Evolutionary conservation across 1,140 invertebrate species (phyloP), one percentile per base, ranked within the genome.

Genomic region (Sycophaga agraensis): DNA sequence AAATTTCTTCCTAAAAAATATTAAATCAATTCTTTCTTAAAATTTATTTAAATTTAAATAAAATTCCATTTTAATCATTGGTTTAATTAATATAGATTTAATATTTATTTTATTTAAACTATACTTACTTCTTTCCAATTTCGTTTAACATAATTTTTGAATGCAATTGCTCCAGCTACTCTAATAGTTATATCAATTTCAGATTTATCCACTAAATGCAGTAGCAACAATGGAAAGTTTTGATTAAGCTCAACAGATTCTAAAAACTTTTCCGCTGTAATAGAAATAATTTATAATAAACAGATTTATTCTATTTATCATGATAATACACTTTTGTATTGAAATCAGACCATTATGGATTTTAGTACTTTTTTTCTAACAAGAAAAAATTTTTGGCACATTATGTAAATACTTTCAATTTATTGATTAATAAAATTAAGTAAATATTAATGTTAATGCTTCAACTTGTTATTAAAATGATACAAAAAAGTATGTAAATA

Each of bases 91-190:
- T 39, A 53, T 51, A 31, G 28, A 31, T 31, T 31, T 31, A 14
- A 22, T 26, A 31, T 43, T 17, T 9, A 35, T 54, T 54, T 35
- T n/a, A 48, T 21, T 49, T 31, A 31, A 31, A 49, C 9, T 8
- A 64, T 68, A 85, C 86, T 83, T 83, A 94, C 92, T 69, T 91
- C 83, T 82, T 86, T 86, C 97, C 97, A 99, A 82, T 98, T 96
- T 55, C 93, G 83, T 78, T 97, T 98, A 6, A 98, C 87, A 77
- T 90, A 97, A 79, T 99, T 99, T 78, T 99, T 99, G 72, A 99
- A 97, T 14, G 91, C 90, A 67, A 99, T 90, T 42, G 95, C 89
- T 45, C 92, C 93, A 35, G 94, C 90, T 40, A 96, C 83, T 70
- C 94, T 84, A 46, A 97, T 91, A 6, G 89, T 91, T 63, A 90